Evolutionary conservation across 2,797 vertebrate species (phyloP), one percentile per base, ranked within the genome.

Genomic region (Champsocephalus gunnari): DNA sequence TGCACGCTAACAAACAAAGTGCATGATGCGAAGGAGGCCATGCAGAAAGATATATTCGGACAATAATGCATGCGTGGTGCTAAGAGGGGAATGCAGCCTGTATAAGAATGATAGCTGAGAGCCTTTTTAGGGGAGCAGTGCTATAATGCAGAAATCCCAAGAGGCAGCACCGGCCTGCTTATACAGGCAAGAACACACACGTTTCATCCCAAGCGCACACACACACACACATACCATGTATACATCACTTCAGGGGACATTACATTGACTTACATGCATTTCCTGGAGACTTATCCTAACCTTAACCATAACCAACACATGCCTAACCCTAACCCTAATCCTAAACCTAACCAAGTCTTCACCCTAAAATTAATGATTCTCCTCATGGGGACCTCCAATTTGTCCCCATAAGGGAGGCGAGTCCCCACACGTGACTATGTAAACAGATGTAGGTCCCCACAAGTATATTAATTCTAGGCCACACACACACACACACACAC

Each of bases 91-190:
- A 87, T 67, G 79, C 32, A 53, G 66, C 47, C 60, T 81, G 71
- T 83, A 80, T 75, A 64, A 81, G 77, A 86, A 80, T 66, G 73
- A 73, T 79, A 61, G 73, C 76, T 83, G 79, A 84, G 79, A 88
- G 81, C 67, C 63, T 21, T 78, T 85, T 77, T 68, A 16, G 16
- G 17, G 71, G 41, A 66, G 65, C 50, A 75, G 77, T 87, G 79
- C 79, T 75, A 14, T 73, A 81, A 84, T 79, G 83, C 73, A 82
- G 75, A 79, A 83, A 69, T 89, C 88, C 86, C 75, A 81, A 83
- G 82, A 57, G 84, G 79, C 70, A 82, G 80, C 93, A 94, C 92
- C 93, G 92, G 92, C 89, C 79, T 61, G 80, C 80, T 82, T 71
- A 76, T 58, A 82, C 84, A 89, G 79, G 62, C 81, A 74, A 44